These are phyloP conservation scores for Myripristis murdjan DNA, from an alignment of 2,797 vertebrate genomes.

Conservation along the genomic window DNA sequence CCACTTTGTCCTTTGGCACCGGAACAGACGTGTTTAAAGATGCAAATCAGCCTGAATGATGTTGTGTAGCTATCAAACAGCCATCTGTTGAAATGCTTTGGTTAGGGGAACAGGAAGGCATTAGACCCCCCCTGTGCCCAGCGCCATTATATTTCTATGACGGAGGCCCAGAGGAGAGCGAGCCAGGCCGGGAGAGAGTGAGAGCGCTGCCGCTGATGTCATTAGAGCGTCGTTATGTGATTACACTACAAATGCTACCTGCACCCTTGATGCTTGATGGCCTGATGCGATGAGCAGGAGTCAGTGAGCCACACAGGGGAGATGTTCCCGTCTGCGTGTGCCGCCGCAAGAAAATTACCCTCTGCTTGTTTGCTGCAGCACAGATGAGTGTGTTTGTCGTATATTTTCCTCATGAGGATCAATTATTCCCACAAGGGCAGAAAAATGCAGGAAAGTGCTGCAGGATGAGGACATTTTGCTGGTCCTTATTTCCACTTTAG, in stretches of 20 bases:
- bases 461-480: too few species aligned
- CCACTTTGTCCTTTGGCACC: neutral
- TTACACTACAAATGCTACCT: constrained; percentile 41
- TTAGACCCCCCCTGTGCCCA: neutral
- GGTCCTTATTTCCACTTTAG: too few species aligned
- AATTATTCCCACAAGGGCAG: neutral
- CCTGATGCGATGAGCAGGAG: constrained; percentile 21
- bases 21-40: neutral
- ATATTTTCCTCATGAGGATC: neutral
- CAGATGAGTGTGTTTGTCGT: neutral
- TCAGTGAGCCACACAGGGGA: constrained; percentile 26
- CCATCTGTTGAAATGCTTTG: neutral
- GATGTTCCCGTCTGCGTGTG: constrained; percentile 21
- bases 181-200: neutral
- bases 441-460: too few species aligned
- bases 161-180: neutral
- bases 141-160: constrained; percentile 8
- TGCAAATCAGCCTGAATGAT: neutral
- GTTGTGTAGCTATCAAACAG: neutral
- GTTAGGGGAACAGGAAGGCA: neutral
- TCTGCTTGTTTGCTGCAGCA: neutral
- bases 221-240: constrained; percentile 49
- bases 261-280: constrained; percentile 15
- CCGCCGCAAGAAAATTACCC: constrained; percentile 32
- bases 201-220: constrained; percentile 35